These are phyloP conservation scores for Xylota segnis DNA, from an alignment of 2,888 invertebrate species.

Conservation along the genomic window DNA sequence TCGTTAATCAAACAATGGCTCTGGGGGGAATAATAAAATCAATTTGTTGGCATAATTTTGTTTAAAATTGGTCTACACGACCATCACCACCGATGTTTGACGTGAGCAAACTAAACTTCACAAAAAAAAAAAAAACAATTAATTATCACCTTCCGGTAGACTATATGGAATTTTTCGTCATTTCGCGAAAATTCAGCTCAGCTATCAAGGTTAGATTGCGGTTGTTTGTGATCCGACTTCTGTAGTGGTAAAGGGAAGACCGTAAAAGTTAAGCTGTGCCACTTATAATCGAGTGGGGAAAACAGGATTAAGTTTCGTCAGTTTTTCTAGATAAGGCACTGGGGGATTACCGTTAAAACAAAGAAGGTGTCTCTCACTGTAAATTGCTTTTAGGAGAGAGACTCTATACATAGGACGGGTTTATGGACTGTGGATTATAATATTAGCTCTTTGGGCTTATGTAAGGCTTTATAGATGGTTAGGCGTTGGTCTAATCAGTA, in stretches of 20 bases:
- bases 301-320: conserved; percentile 29
- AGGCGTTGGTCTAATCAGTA: too few relatives aligned
- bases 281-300: conserved; percentile 3
- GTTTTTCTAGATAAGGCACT: conserved; percentile 26
- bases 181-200: conserved; percentile 23
- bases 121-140: conserved; percentile 19
- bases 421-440: too few relatives aligned
- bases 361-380: neutral
- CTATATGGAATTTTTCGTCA: conserved; percentile 55
- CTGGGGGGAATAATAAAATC: conserved; percentile 16
- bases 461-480: too few relatives aligned
- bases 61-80: conserved; percentile 8
- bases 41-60: conserved; percentile 43
- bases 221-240: conserved; percentile 15
- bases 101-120: conserved; percentile 36
- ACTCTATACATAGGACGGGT: too few relatives aligned
- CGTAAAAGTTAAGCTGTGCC: conserved; percentile 1
- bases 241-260: neutral
- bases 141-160: conserved; percentile 69
- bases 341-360: neutral
- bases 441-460: too few relatives aligned
- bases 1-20: conserved; percentile 9
- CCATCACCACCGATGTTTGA: conserved; percentile 18
- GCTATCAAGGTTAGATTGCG: conserved; percentile 31
- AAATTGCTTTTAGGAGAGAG: neutral